These are phyloP conservation scores for Tiphia femorata DNA, from an alignment of 2,888 invertebrate genomes.

Conservation along the genomic window DNA sequence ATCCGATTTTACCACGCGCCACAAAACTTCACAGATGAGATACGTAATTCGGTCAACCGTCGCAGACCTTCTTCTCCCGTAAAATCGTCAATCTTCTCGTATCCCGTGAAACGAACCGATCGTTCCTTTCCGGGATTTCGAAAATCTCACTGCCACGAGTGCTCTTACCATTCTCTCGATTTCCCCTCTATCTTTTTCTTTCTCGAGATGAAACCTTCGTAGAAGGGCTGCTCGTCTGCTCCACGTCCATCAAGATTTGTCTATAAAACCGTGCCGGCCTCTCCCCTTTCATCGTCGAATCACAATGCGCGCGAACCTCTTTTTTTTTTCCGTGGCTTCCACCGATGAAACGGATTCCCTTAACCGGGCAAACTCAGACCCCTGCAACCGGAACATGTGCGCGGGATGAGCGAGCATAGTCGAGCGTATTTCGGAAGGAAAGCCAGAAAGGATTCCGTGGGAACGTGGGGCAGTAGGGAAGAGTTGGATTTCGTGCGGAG, in stretches of 20 bases:
- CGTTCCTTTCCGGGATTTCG: no score
- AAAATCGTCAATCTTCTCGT: no score
- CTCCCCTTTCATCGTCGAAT: constrained; percentile 1
- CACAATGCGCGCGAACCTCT: constrained; percentile 43
- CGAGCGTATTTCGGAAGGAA: constrained; percentile 52
- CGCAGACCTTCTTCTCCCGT: no score
- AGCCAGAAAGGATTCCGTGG: constrained; percentile 65
- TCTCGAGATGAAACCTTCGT: no score
- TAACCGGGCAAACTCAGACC: constrained; percentile 39
- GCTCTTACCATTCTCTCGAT: no score
- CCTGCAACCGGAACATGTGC: constrained; percentile 17
- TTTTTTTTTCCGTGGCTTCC: constrained; percentile 34
- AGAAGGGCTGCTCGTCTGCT: constrained; percentile 31
- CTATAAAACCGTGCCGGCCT: constrained; percentile 27
- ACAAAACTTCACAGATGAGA: no score
- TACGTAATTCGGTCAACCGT: no score
- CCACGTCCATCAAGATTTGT: constrained; percentile 61
- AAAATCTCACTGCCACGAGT: no score
- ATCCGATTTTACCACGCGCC: no score
- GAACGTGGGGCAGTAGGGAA: constrained; percentile 58
- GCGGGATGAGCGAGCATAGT: no score
- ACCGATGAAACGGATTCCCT: constrained; percentile 40
- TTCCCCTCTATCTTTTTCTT: no score
- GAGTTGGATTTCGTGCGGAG: constrained; percentile 66
- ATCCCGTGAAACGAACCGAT: no score